These are phyloP conservation scores for Pelodytes ibericus DNA, from an alignment of 2,797 vertebrate species.

Conservation along the genomic window DNA sequence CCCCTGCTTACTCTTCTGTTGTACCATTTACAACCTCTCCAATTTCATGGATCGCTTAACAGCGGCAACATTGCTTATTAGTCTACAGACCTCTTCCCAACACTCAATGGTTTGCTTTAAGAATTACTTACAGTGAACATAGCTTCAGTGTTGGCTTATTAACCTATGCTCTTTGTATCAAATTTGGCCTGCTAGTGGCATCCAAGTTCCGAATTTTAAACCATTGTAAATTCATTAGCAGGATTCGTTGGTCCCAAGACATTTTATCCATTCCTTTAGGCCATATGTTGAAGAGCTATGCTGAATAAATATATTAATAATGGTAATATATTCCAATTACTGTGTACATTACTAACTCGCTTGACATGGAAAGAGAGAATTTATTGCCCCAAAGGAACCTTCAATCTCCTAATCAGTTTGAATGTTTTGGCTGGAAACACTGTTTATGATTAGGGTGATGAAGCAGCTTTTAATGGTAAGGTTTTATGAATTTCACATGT, in stretches of 20 bases:
- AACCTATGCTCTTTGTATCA: background rate
- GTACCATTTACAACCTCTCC: too few species aligned
- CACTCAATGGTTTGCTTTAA: too few species aligned
- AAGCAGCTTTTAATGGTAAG: slow-evolving; percentile 11
- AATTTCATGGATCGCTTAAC: too few species aligned
- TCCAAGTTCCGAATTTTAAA: background rate
- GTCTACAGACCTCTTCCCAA: too few species aligned
- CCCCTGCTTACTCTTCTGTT: too few species aligned
- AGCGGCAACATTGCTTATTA: too few species aligned
- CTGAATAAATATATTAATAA: background rate
- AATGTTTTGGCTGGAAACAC: background rate
- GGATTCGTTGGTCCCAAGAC: background rate
- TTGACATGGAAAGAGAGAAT: background rate
- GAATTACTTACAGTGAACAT: background rate
- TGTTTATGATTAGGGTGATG: slow-evolving; percentile 25
- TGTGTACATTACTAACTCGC: slow-evolving; percentile 16
- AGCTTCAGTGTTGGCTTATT: background rate
- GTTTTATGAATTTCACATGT: slow-evolving; percentile 42
- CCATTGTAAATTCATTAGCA: background rate
- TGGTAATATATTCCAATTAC: slow-evolving; percentile 12
- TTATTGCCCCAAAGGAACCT: background rate
- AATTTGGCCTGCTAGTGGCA: background rate
- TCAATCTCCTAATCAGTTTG: background rate
- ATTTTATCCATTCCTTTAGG: background rate
- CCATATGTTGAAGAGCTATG: background rate